phyloP scores from a whole-genome alignment of 2,888 invertebrate genomes.

The Apocheima hispidaria region DNA sequence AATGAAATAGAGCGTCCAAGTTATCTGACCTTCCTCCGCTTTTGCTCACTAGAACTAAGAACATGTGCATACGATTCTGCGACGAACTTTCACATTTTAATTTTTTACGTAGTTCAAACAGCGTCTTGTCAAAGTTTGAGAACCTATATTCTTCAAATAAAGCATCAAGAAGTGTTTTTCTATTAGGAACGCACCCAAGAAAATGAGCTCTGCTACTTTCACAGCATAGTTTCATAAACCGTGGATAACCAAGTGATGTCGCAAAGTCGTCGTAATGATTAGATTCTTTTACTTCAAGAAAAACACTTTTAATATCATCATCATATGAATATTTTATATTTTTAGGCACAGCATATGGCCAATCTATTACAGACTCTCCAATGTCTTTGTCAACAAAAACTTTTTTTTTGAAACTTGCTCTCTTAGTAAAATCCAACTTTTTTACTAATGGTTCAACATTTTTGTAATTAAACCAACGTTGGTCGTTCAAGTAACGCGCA shows the following conservation, averaged over 20 bases:
- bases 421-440: conserved; percentile 51
- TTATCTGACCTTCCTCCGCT: conserved; percentile 59
- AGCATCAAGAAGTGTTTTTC: conserved; percentile 53
- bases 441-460: conserved; percentile 63
- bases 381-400: conserved; percentile 61
- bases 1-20: conserved; percentile 54
- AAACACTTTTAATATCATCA: conserved; percentile 4
- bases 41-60: conserved; percentile 71
- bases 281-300: conserved; percentile 1
- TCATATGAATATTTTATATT: neutral
- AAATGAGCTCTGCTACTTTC: too few species aligned
- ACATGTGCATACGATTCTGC: conserved; percentile 63
- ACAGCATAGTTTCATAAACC: neutral
- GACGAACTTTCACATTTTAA: conserved; percentile 53
- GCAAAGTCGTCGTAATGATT: conserved; percentile 5
- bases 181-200: neutral
- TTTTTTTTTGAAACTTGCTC: conserved; percentile 56
- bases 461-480: conserved; percentile 59
- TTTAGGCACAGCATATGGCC: conserved; percentile 54
- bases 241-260: neutral
- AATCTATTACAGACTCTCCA: conserved; percentile 50
- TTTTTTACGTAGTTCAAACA: conserved; percentile 57
- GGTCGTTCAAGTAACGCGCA: conserved; percentile 55
- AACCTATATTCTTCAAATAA: conserved; percentile 67
- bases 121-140: conserved; percentile 57